Percentiles rank a stretch among this genome's conserved stretches.
Evolutionary conservation across 2,797 vertebrate species (phyloP).

Genomic region (Fringilla coelebs): DNA sequence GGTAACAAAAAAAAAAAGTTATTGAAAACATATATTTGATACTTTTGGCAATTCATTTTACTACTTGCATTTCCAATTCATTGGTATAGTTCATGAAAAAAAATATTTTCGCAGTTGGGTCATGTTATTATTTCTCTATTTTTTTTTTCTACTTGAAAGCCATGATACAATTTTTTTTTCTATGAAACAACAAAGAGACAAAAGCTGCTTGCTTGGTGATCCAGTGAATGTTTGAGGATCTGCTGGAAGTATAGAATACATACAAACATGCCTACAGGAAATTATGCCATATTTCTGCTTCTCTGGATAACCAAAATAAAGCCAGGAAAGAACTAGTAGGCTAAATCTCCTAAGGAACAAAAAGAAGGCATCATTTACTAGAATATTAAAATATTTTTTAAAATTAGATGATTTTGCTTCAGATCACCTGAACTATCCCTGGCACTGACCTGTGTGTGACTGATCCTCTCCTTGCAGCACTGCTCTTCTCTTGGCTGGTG

Average conservation of each 20-base stretch:
- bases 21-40: constrained; percentile 57
- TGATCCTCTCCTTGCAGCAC: background rate
- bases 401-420: background rate
- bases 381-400: background rate
- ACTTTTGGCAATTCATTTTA: constrained; percentile 61
- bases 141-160: constrained; percentile 19
- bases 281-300: background rate
- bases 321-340: background rate
- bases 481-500: background rate
- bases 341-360: background rate
- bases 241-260: background rate
- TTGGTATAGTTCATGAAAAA: constrained; percentile 56
- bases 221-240: background rate
- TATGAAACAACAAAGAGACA: background rate
- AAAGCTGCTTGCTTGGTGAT: background rate
- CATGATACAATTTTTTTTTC: background rate
- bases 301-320: background rate
- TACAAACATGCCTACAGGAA: background rate
- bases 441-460: background rate
- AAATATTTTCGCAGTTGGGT: constrained; percentile 22
- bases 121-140: constrained; percentile 36
- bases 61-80: constrained; percentile 54
- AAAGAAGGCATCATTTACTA: background rate
- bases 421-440: background rate
- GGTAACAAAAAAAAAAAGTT: constrained; percentile 52